These are phyloP conservation scores for Drosophila nr. perissopoda DNA, from an alignment of 2,888 invertebrate species.

Conservation along the genomic window DNA sequence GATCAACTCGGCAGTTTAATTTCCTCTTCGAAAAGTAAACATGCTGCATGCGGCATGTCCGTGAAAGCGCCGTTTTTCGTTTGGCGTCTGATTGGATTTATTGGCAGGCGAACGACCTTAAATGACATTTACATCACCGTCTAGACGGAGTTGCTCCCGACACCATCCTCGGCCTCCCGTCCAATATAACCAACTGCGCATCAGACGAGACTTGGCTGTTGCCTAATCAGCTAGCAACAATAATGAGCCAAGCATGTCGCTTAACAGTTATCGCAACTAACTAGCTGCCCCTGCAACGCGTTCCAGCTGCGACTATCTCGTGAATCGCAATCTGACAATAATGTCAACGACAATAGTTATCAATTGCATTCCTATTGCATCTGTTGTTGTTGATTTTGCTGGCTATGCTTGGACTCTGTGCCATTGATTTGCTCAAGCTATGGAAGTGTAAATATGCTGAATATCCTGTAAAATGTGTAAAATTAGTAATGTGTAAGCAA, in stretches of 20 bases:
- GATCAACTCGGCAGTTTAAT: constrained; percentile 67
- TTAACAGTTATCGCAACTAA: constrained; percentile 20
- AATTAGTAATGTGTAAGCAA: neutral
- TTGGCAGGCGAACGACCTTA: constrained; percentile 67
- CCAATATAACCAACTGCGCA: constrained; percentile 19
- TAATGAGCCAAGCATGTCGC: constrained; percentile 33
- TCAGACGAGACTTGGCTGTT: constrained; percentile 14
- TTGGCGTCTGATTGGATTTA: constrained; percentile 68
- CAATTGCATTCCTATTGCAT: neutral
- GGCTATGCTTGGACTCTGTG: constrained; percentile 7
- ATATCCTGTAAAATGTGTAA: constrained; percentile 10
- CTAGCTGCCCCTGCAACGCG: constrained; percentile 24
- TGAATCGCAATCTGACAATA: constrained; percentile 3
- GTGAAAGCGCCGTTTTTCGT: constrained; percentile 9
- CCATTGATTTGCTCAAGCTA: constrained; percentile 23
- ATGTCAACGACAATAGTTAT: constrained; percentile 18
- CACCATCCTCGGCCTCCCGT: constrained; percentile 1
- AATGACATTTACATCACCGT: constrained; percentile 73
- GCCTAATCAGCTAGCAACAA: constrained; percentile 32
- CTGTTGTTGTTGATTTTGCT: constrained; percentile 8
- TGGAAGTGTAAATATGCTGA: neutral
- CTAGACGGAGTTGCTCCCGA: constrained; percentile 51
- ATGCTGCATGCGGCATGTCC: neutral
- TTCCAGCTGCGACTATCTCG: constrained; percentile 47
- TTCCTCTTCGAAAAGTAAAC: constrained; percentile 61